Conservation (phyloP, 2,113 vertebrate genomes). For the Chamaea fasciata region DNA sequence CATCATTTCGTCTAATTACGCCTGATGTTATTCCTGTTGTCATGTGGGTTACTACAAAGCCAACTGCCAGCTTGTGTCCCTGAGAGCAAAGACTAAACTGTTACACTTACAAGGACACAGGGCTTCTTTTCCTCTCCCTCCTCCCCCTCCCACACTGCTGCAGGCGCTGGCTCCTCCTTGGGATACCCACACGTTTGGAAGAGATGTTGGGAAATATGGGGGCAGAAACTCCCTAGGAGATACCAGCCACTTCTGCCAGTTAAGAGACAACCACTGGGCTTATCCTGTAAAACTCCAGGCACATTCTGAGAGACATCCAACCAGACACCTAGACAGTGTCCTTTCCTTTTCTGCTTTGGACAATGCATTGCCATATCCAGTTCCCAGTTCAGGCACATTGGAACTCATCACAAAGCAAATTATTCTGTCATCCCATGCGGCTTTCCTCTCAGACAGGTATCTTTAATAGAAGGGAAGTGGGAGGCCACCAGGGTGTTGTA, state of each 20-base stretch:
- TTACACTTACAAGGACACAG: conserved; percentile 40
- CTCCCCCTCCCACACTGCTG: background rate
- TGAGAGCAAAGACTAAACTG: conserved; percentile 64
- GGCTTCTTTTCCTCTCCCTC: background rate
- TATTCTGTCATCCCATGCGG: background rate
- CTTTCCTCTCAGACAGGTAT: background rate
- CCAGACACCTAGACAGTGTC: background rate
- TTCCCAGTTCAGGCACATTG: background rate
- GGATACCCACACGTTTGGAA: background rate
- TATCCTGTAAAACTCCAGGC: background rate
- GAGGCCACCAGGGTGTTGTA: background rate
- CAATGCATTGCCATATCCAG: background rate
- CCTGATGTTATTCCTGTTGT: conserved; percentile 68
- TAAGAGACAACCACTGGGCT: background rate
- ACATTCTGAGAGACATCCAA: background rate
- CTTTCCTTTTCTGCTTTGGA: background rate
- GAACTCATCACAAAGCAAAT: background rate
- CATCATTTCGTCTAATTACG: conserved; percentile 64
- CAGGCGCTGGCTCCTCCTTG: background rate
- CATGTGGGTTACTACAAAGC: conserved; percentile 65
- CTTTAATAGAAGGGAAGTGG: background rate
- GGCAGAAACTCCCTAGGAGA: background rate
- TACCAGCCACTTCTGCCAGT: background rate
- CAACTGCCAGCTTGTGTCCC: conserved; percentile 55
- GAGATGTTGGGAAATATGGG: background rate